These are phyloP conservation scores for Callyntrura sp. DNA, from an alignment of 2,888 invertebrate species.

Conservation along the genomic window DNA sequence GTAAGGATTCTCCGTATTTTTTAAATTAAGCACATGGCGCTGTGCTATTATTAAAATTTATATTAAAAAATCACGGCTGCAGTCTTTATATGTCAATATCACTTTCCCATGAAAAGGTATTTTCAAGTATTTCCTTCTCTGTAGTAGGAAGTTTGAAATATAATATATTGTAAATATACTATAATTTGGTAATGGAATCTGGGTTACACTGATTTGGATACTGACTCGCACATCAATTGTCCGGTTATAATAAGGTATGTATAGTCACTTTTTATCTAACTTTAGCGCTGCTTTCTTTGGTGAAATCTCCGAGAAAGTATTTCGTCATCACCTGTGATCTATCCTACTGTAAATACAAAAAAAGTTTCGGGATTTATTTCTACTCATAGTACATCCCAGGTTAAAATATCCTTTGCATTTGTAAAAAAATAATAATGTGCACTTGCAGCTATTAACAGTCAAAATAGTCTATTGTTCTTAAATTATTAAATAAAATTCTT, in stretches of 20 bases:
- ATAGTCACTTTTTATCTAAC: not conserved
- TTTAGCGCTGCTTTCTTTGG: slow-evolving; percentile 66
- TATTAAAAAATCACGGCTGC: no score
- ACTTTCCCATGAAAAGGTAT: no score
- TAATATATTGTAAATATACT: no score
- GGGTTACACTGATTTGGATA: not conserved
- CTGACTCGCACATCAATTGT: no score
- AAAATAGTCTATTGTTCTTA: not conserved
- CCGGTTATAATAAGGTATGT: not conserved
- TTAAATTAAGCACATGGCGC: no score
- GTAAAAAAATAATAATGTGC: not conserved
- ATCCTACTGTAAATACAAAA: slow-evolving; percentile 70
- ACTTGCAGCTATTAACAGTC: not conserved
- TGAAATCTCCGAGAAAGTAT: slow-evolving; percentile 75
- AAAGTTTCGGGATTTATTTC: not conserved
- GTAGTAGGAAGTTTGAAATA: no score
- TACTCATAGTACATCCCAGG: not conserved
- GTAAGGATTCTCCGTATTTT: no score
- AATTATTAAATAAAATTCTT: not conserved
- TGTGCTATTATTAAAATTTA: no score
- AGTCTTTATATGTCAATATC: no score
- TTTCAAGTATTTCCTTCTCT: no score
- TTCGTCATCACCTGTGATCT: slow-evolving; percentile 79
- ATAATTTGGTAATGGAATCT: not conserved
- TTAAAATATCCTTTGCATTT: not conserved